Conservation (phyloP, 2,888 invertebrate species). For the Diplolepis rosae region DNA sequence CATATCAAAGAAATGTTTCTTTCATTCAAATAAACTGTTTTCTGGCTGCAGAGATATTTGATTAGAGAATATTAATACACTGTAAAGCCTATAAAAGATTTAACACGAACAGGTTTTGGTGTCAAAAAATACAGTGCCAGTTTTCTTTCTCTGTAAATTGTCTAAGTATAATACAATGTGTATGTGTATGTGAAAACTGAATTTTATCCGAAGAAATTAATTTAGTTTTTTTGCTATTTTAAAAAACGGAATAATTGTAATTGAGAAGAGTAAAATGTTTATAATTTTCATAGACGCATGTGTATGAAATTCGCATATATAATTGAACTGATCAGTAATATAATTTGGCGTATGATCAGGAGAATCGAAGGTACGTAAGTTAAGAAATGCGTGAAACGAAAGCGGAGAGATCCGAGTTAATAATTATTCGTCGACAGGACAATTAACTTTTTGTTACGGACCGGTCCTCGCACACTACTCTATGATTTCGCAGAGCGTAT, state of each 20-base stretch:
- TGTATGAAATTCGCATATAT: neutral
- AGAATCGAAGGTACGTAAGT: neutral
- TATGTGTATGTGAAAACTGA: too few species aligned
- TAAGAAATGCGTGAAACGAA: constrained; percentile 13
- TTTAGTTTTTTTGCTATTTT: neutral
- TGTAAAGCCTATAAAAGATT: too few species aligned
- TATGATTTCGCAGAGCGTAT: constrained; percentile 64
- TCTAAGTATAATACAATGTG: neutral
- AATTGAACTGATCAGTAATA: neutral
- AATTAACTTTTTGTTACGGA: constrained; percentile 69
- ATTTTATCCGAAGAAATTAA: constrained; percentile 5
- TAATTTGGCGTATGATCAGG: neutral
- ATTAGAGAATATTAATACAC: too few species aligned
- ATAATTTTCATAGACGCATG: neutral
- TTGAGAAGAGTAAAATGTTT: neutral
- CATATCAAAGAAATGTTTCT: too few species aligned
- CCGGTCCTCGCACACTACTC: constrained; percentile 51
- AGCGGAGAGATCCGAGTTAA: constrained; percentile 48
- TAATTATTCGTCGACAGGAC: constrained; percentile 69
- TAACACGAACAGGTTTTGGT: too few species aligned
- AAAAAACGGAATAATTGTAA: neutral
- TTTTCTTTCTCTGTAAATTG: neutral
- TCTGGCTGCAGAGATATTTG: too few species aligned
- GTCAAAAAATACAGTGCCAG: neutral
- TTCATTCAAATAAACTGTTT: too few species aligned